Evolutionary conservation across 2,113 vertebrate species (phyloP).

Genomic region (Aleadryas rufinucha): DNA sequence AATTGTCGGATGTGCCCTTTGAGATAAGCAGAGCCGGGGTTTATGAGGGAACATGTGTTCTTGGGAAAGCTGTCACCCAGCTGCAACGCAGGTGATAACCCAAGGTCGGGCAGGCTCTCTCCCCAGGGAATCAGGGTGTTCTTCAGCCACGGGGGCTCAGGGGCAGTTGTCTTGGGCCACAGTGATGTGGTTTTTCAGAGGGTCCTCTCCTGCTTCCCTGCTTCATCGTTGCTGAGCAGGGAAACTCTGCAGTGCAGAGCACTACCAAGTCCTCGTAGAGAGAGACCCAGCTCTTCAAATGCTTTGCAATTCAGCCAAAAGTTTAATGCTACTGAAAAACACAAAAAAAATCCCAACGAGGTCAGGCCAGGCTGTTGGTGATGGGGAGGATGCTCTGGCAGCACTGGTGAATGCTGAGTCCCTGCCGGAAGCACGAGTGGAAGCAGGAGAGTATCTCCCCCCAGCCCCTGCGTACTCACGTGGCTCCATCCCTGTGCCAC

Average conservation of each 20-base stretch:
- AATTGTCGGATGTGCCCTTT: slow-evolving; percentile 69
- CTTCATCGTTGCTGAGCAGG: not conserved
- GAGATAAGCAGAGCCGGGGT: slow-evolving; percentile 61
- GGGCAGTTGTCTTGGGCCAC: not conserved
- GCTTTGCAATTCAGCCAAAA: not conserved
- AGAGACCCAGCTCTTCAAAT: not conserved
- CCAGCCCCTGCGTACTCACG: rapidly evolving
- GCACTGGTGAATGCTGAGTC: not conserved
- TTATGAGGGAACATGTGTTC: slow-evolving; percentile 67
- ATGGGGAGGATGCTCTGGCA: not conserved
- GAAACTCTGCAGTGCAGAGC: not conserved
- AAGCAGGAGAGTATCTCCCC: not conserved
- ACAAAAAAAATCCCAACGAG: not conserved
- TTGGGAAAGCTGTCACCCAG: not conserved
- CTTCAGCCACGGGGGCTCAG: rapidly evolving
- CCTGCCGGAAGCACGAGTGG: not conserved
- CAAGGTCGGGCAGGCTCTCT: not conserved
- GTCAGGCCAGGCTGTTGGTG: not conserved
- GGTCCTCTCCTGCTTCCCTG: not conserved
- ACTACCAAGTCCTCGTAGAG: not conserved
- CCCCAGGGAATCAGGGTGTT: not conserved
- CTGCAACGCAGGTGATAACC: not conserved
- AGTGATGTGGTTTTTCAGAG: rapidly evolving
- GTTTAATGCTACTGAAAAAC: not conserved
- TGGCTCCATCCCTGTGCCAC: not conserved